A percentile compares a stretch with the other conserved stretches of the same genome.
Evolutionary conservation across 2,888 invertebrate species (phyloP).

Genomic region (Orgyia antiqua): DNA sequence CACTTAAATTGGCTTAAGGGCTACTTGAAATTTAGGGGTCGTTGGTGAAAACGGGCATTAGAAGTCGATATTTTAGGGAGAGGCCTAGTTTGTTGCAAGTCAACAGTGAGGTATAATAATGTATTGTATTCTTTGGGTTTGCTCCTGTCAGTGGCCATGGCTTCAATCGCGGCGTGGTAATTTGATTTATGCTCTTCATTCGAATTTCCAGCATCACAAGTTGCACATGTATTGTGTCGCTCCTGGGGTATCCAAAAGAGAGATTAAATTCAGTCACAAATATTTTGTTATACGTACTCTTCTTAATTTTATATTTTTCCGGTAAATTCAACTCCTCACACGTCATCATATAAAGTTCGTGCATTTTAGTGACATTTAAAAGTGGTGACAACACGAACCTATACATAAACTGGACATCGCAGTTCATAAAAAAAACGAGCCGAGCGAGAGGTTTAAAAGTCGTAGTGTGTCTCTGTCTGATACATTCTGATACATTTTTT

Average conservation of each 20-base stretch:
- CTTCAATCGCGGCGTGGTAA: conserved; percentile 16
- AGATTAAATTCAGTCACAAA: conserved; percentile 27
- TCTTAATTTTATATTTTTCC: conserved; percentile 19
- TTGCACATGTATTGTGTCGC: conserved; percentile 16
- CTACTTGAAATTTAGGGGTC: too few species aligned
- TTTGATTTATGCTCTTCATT: conserved; percentile 14
- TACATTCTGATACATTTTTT: too few species aligned
- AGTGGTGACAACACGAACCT: too few species aligned
- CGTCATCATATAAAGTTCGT: too few species aligned
- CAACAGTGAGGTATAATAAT: conserved; percentile 3
- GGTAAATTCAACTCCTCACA: too few species aligned
- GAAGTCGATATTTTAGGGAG: conserved; percentile 9
- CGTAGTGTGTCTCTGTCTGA: too few species aligned
- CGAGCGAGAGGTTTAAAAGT: too few species aligned
- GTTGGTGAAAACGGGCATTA: too few species aligned
- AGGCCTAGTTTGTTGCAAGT: conserved; percentile 13
- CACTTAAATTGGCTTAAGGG: too few species aligned
- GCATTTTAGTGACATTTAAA: too few species aligned
- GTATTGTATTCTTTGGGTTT: conserved; percentile 6
- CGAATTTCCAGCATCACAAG: conserved; percentile 19
- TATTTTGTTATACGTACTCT: conserved; percentile 18
- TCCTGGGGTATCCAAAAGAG: conserved; percentile 19
- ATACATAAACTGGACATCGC: too few species aligned
- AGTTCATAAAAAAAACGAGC: too few species aligned
- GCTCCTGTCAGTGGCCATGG: conserved; percentile 12